Percentiles rank a stretch among this genome's conserved stretches.
Evolutionary conservation across 2,888 invertebrate species (phyloP).

Genomic region (Drosophila buzzatii): DNA sequence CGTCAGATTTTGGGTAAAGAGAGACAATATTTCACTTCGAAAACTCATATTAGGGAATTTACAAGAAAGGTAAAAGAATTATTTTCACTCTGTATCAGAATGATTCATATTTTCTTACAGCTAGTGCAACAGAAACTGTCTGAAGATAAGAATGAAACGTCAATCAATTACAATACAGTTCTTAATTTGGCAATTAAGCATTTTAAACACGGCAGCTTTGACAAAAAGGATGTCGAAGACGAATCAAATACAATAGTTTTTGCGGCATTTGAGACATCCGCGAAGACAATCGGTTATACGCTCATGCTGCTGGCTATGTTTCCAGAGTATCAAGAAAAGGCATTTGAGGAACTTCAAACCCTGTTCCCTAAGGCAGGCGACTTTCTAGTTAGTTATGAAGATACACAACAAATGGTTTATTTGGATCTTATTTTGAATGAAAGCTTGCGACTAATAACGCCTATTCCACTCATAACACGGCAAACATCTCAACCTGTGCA

Average conservation of each 20-base stretch:
- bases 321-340: conserved; percentile 20
- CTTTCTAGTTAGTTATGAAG: conserved; percentile 10
- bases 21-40: background rate
- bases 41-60: background rate
- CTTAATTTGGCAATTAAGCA: conserved; percentile 11
- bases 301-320: conserved; percentile 27
- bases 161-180: background rate
- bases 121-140: conserved; percentile 1
- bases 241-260: conserved; percentile 11
- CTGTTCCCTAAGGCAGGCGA: conserved; percentile 12
- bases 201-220: background rate
- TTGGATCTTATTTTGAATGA: conserved; percentile 19
- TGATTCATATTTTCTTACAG: background rate
- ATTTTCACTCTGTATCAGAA: background rate
- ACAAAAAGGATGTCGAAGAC: conserved; percentile 6
- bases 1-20: conserved; percentile 21
- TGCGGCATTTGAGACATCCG: conserved; percentile 22
- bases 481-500: conserved; percentile 3
- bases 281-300: conserved; percentile 5
- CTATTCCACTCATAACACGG: conserved; percentile 16
- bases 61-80: conserved; percentile 1
- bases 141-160: background rate
- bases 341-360: conserved; percentile 15
- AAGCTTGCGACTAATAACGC: conserved; percentile 18
- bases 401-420: conserved; percentile 16